Percentiles rank a stretch among this genome's conserved stretches.
phyloP scores from a whole-genome alignment of 1,140 invertebrate genomes.

The Aradophagus sp. region DNA sequence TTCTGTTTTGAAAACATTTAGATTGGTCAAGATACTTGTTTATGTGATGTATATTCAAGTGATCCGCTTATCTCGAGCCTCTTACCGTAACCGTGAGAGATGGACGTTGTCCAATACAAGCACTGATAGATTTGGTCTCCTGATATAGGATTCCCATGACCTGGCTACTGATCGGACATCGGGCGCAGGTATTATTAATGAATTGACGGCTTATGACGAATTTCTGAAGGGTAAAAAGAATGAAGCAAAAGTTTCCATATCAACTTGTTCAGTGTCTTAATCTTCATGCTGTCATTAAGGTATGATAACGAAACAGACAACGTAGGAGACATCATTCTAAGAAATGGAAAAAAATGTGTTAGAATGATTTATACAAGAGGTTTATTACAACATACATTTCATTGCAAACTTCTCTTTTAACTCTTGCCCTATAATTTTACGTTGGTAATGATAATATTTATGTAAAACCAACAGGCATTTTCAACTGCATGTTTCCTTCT shows the following conservation, averaged over 20 bases:
- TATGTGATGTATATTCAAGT: conserved; percentile 38
- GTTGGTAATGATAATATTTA: too few relatives aligned
- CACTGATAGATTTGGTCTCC: conserved; percentile 41
- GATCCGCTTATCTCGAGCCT: conserved; percentile 33
- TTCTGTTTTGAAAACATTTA: conserved; percentile 26
- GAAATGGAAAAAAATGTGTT: conserved; percentile 44
- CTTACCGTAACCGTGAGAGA: conserved; percentile 30
- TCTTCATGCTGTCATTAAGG: conserved; percentile 42
- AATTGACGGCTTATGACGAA: conserved; percentile 53
- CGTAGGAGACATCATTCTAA: conserved; percentile 32
- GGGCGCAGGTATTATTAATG: conserved; percentile 53
- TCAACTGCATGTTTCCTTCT: too few relatives aligned
- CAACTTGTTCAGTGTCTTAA: conserved; percentile 31
- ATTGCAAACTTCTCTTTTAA: too few relatives aligned
- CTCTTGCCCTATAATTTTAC: too few relatives aligned
- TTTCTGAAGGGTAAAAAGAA: conserved; percentile 23
- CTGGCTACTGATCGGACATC: conserved; percentile 45
- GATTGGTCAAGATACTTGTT: conserved; percentile 24
- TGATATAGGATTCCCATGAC: conserved; percentile 45
- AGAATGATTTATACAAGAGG: conserved; percentile 24
- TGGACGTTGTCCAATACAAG: conserved; percentile 30
- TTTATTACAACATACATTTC: conserved; percentile 25
- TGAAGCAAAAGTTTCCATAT: conserved; percentile 11
- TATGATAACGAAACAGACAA: conserved; percentile 31
- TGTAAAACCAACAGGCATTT: too few relatives aligned